Evolutionary conservation across 2,888 invertebrate species (phyloP), one percentile per base, ranked within the genome.

Genomic region (Acrobasis consociella): DNA sequence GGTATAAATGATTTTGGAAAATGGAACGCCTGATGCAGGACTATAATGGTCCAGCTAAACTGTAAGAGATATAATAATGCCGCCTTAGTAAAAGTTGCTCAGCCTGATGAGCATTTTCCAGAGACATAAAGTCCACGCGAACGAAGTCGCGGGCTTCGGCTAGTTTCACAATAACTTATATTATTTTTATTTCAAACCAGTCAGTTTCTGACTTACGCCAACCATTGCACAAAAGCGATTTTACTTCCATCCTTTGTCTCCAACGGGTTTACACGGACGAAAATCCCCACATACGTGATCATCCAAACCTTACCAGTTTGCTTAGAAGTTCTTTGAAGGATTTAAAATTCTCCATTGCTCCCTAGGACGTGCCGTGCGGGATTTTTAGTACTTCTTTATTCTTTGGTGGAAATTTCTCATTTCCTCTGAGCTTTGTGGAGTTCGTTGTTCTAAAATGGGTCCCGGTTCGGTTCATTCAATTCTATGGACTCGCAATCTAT

Each of bases 181-280:
- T 3, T 2, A 22, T 5, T 5, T 22, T 22, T 22, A 3, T 31
- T 31, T 22, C 3, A 22, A 31, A 31, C 31, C 31, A 8, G 7
- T 7, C 31, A 2, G 5, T 7, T 31, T 31, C 5, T 31, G 31
- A 50, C 16, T 10, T 50, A 17, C 9, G 17, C 16, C 16, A 50
- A 10, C 5, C 15, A 50, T 2, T 7, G 10, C 15, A 61, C 39
- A 42, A 61, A 49, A 55, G 46, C 61, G 53, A 61, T 61, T 61
- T 42, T 46, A 42, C 39, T 31, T 55, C 73, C 73, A 71, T 82
- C 79, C 80, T 86, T 86, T 87, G 86, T 87, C 82, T 82, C 77
- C 67, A 69, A 68, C 75, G 71, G 81, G 81, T 80, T 82, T 82
- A 75, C 77, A 67, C 69, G 68, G 72, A 73, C 67, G 68, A 76